Percentiles rank a stretch among this genome's conserved stretches.
phyloP scores from a whole-genome alignment of 2,888 invertebrate genomes.

The Invenusta paracnida region DNA sequence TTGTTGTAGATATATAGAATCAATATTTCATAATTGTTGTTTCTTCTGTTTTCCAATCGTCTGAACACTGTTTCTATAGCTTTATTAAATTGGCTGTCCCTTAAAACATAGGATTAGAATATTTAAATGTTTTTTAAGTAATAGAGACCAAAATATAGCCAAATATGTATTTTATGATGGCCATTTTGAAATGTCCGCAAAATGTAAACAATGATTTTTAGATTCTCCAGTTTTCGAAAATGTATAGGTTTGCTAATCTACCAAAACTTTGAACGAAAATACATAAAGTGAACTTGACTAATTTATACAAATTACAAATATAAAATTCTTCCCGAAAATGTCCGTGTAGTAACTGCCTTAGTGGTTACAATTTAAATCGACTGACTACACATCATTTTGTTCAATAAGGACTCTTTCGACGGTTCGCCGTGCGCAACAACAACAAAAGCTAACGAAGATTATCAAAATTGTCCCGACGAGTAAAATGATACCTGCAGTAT shows the following conservation, averaged over 20 bases:
- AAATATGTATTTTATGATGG: background rate
- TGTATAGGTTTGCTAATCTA: background rate
- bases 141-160: background rate
- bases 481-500: too few relatives aligned
- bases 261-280: background rate
- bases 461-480: too few relatives aligned
- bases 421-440: too few relatives aligned
- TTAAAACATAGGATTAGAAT: background rate
- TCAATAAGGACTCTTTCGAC: too few relatives aligned
- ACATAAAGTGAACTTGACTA: background rate
- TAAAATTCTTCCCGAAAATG: too few relatives aligned
- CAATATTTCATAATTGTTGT: background rate
- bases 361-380: too few relatives aligned
- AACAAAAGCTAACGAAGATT: too few relatives aligned
- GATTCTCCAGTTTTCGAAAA: background rate
- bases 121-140: background rate
- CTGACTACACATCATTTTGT: too few relatives aligned
- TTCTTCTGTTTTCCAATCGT: background rate
- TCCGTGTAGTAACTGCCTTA: too few relatives aligned
- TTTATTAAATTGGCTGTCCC: background rate
- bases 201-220: background rate
- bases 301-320: too few relatives aligned
- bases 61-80: slow-evolving; percentile 6
- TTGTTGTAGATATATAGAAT: background rate
- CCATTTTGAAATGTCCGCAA: background rate